Conservation (phyloP, 2,888 invertebrate species). For the Chironomus tentans region DNA sequence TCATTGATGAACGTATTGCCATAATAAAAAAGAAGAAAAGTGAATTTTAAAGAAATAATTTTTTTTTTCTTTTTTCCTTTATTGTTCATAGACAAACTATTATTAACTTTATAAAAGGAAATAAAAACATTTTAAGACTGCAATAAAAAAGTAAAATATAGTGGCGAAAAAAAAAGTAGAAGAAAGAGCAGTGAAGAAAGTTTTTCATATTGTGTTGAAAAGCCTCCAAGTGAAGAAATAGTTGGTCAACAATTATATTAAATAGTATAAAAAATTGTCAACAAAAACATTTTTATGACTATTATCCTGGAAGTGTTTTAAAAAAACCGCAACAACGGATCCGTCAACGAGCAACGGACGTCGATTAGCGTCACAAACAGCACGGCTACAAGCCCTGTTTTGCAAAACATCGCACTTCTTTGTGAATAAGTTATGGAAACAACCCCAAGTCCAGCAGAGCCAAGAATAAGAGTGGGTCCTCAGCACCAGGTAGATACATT, state of each 20-base stretch:
- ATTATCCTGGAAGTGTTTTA: slow-evolving; percentile 3
- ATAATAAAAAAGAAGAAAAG: neutral
- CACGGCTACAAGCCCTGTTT: slow-evolving; percentile 18
- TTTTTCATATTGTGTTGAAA: no score
- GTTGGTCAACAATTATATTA: neutral
- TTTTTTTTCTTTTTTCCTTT: neutral
- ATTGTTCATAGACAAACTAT: neutral
- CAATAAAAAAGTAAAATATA: neutral
- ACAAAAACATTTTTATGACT: neutral
- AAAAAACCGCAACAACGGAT: slow-evolving; percentile 27
- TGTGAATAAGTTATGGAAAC: slow-evolving; percentile 29
- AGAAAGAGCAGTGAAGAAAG: neutral
- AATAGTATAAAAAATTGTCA: neutral
- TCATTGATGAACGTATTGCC: neutral
- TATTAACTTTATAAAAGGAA: neutral
- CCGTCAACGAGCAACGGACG: slow-evolving; percentile 24
- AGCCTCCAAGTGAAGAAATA: neutral
- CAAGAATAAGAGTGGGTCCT: slow-evolving; percentile 69
- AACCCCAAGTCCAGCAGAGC: slow-evolving; percentile 55
- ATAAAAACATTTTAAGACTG: neutral
- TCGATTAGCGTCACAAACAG: slow-evolving; percentile 18
- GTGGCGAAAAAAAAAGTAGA: neutral
- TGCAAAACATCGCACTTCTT: slow-evolving; percentile 16
- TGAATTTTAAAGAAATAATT: neutral
- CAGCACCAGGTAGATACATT: slow-evolving; percentile 54